A percentile compares a stretch with the other conserved stretches of the same genome.
These are phyloP conservation scores for Cephus sareptanus DNA, from an alignment of 2,888 invertebrate genomes.

Conservation along the genomic window DNA sequence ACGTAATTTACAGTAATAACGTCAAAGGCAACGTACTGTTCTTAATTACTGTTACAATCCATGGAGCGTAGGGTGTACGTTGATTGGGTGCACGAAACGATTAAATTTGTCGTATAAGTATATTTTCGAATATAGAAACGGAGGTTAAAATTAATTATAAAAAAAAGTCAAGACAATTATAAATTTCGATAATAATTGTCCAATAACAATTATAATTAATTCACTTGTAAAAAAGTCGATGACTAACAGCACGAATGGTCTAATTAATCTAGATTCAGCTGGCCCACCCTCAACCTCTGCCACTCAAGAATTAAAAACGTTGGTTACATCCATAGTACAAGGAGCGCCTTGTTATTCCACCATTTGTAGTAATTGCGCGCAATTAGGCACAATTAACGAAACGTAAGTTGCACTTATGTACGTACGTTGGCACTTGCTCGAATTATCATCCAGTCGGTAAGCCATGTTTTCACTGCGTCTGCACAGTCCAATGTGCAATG, in stretches of 20 bases:
- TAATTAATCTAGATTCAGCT: conserved; percentile 44
- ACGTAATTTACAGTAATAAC: conserved; percentile 42
- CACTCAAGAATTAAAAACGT: conserved; percentile 18
- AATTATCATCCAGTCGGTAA: conserved; percentile 28
- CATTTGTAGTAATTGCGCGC: conserved; percentile 60
- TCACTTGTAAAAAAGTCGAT: not conserved
- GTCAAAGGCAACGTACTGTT: conserved; percentile 37
- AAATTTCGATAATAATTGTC: not conserved
- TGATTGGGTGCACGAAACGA: not conserved
- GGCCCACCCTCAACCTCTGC: conserved; percentile 23
- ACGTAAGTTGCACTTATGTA: conserved; percentile 13
- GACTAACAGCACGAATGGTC: conserved; percentile 15
- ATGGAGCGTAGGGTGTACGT: not conserved
- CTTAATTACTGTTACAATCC: conserved; percentile 49
- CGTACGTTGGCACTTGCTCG: conserved; percentile 38
- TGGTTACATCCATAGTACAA: conserved; percentile 29
- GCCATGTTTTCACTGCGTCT: not conserved
- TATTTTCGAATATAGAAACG: not conserved
- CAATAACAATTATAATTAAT: not conserved
- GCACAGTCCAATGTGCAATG: not conserved
- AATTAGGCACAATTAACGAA: conserved; percentile 59
- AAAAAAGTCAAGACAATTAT: not conserved
- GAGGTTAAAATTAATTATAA: not conserved
- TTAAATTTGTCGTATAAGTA: not conserved
- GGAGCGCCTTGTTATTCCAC: conserved; percentile 56